Base-by-base conservation (phyloP, 2,113 vertebrate species). In the Azemiops feae region DNA sequence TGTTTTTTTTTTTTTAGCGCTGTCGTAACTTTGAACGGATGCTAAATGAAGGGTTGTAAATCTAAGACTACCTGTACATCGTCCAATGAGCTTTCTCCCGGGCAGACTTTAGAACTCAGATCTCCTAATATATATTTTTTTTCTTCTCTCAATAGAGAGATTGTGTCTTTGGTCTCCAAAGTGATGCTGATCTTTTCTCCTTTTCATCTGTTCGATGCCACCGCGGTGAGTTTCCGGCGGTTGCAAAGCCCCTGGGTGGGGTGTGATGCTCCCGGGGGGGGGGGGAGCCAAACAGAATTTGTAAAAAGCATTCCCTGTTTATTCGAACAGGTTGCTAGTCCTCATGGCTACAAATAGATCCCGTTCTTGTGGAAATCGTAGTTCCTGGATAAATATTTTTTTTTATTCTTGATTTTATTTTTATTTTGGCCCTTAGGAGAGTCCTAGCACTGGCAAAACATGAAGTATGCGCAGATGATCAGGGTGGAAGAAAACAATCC, bases 111-210 rank as follows among this genome's bases (percentile, higher is more conserved):
- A 74, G 16, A 20, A 39, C 34, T 81, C 34, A 9, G n/a, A 34
- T 20, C 69, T 39, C 34, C 85, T 87, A 47, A 50, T 30, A 12
- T 34, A n/a, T 16, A 30, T 12, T 3, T 60, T 60, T 69, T 5
- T 69, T 50, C 25, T 4, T 89, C 93, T 52, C 47, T 91, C 81
- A 23, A 94, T 96, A 98, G 98, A 94, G 95, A 96, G 3, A 96
- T 97, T 0, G 34, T 95, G 90, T 50, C 53, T 94, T 92, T 97
- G 90, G 98, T 97, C 93, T 96, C 97, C 94, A 97, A 93, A 89
- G 97, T 97, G 91, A 96, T 98, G 96, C 93, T 96, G 39, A 92
- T 97, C 90, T 97, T 97, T 3, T 92, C 93, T 50, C 97, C 97
- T 0, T 97, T 97, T 92, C 97, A 97, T 93, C 87, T 98, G 20